Evolutionary conservation across 2,888 invertebrate genomes (phyloP).

Genomic region (Cheilosia vulpina): DNA sequence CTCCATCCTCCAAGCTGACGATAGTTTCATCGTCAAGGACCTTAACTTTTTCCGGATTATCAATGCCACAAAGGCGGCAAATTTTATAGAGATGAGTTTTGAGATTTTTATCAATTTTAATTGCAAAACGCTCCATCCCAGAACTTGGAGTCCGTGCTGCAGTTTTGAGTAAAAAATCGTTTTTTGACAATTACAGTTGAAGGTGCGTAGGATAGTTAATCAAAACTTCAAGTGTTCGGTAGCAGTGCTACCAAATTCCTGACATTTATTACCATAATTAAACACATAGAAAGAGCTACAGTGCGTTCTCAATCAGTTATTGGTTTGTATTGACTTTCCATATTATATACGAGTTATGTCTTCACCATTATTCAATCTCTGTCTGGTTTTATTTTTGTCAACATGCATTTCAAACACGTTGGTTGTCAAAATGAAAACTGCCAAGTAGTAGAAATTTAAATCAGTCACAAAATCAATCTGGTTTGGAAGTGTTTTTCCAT

Average conservation of each 20-base stretch:
- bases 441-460: too few relatives aligned
- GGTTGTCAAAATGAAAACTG: too few relatives aligned
- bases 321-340: too few relatives aligned
- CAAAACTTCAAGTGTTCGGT: neutral
- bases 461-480: too few relatives aligned
- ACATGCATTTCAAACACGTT: too few relatives aligned
- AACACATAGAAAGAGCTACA: too few relatives aligned
- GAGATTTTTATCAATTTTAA: constrained; percentile 82
- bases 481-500: too few relatives aligned
- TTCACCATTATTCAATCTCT: too few relatives aligned
- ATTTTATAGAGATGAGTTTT: constrained; percentile 82
- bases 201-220: constrained; percentile 32
- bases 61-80: constrained; percentile 83
- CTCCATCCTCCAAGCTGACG: constrained; percentile 78
- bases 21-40: constrained; percentile 77
- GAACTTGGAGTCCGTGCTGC: constrained; percentile 53
- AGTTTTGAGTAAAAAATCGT: constrained; percentile 63
- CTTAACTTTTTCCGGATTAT: constrained; percentile 81
- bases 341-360: too few relatives aligned
- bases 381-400: too few relatives aligned
- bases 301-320: too few relatives aligned
- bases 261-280: too few relatives aligned
- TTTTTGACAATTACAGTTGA: constrained; percentile 71
- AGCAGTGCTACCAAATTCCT: constrained; percentile 30
- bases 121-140: constrained; percentile 82